These are phyloP conservation scores for Apis laboriosa DNA, from an alignment of 1,140 invertebrate species.

Conservation along the genomic window DNA sequence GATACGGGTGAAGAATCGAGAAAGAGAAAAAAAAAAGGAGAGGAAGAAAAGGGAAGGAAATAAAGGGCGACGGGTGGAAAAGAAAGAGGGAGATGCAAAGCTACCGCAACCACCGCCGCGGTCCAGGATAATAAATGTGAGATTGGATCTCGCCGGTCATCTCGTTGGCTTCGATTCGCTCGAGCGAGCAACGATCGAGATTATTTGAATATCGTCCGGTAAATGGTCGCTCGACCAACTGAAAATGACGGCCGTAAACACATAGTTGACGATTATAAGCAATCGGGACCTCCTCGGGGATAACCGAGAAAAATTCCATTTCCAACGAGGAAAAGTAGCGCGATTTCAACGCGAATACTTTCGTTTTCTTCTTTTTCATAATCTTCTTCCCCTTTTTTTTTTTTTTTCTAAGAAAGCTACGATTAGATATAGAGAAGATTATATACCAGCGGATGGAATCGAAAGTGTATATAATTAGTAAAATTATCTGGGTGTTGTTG, in stretches of 20 bases:
- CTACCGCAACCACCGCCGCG: background rate
- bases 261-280: constrained; percentile 32
- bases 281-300: background rate
- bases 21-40: too few species aligned
- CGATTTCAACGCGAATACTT: background rate
- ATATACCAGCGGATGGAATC: background rate
- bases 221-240: constrained; percentile 37
- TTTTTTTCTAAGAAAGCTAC: background rate
- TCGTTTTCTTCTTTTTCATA: background rate
- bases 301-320: background rate
- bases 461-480: background rate
- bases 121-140: constrained; percentile 68
- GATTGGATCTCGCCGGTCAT: constrained; percentile 62
- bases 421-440: background rate
- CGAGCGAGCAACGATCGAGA: constrained; percentile 60
- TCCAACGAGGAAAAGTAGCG: constrained; percentile 5
- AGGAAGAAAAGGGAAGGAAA: background rate
- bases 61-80: background rate
- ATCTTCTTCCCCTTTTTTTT: background rate
- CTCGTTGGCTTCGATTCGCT: constrained; percentile 61
- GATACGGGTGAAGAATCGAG: background rate
- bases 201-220: constrained; percentile 66
- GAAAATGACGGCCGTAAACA: constrained; percentile 44
- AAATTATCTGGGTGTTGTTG: background rate
- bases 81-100: background rate